A percentile compares a stretch with the other conserved stretches of the same genome.
These are phyloP conservation scores for Phalacrocorax pelagicus DNA, from an alignment of 2,113 vertebrate species.

Conservation along the genomic window DNA sequence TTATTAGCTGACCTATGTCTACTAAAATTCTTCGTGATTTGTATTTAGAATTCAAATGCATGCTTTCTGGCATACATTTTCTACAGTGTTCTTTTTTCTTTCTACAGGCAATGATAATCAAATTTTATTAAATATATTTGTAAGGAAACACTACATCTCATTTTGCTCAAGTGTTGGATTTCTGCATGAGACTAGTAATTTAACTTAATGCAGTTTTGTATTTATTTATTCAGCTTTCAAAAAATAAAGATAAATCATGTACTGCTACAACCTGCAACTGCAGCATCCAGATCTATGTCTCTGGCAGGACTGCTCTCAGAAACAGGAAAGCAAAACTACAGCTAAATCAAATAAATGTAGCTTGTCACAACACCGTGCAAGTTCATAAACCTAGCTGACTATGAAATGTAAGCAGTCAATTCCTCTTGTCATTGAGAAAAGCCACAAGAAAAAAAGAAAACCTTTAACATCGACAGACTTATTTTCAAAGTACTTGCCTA, in stretches of 20 bases:
- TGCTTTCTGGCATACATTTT: neutral
- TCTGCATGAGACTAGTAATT: neutral
- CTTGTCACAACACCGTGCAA: neutral
- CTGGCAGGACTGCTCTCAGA: neutral
- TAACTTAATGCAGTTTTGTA: neutral
- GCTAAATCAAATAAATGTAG: neutral
- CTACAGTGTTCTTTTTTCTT: neutral
- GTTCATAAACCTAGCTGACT: neutral
- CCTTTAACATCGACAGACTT: neutral
- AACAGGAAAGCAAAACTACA: neutral
- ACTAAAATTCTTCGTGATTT: neutral
- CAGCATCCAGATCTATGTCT: neutral
- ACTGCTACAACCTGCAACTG: neutral
- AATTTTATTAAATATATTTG: neutral
- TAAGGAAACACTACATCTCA: neutral
- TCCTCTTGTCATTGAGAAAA: neutral
- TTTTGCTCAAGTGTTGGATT: neutral
- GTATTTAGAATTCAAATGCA: neutral
- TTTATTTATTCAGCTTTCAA: neutral
- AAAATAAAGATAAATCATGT: neutral
- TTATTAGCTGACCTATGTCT: neutral
- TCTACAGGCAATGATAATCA: neutral
- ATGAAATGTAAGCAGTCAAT: neutral
- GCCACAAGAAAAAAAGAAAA: neutral
- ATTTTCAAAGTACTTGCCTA: neutral